Evolutionary conservation across 2,797 vertebrate species (phyloP), one percentile per base, ranked within the genome.

Genomic region (Phaenicophaeus curvirostris): DNA sequence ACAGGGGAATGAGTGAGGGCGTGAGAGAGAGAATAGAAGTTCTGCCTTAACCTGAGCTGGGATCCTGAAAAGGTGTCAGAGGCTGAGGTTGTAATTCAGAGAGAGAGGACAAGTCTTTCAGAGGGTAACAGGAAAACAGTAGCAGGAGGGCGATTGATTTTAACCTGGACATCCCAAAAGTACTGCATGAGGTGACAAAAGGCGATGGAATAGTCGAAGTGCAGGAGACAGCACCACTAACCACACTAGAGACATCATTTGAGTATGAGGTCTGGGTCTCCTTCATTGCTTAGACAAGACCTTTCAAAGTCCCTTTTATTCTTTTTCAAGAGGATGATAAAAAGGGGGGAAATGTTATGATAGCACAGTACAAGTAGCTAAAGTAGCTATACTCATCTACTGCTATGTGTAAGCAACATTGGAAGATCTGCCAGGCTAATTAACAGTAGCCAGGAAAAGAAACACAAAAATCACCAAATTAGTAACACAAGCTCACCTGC

Each of bases 351-450:
- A 39, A 27, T 1, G 9, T 76, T 86, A 30, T 3, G 28, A 50
- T 59, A 50, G 46, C 75, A 85, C 48, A 73, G 28, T 80, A 37
- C 25, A 83, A 87, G 68, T 57, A 77, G 50, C 51, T 83, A 31
- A 83, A 87, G 68, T 57, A 77, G 50, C 51, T 83, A 31, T 28
- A 69, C 80, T 89, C n/a, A 66, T 87, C 68, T 80, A 28, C 81
- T 89, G 39, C 27, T 76, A 23, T 58, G 12, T 51, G 35, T 80
- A 89, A 69, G 44, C 55, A 85, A 63, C 51, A 51, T 5, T 42
- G 72, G 61, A 91, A 89, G 93, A 91, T 85, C 66, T 92, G 77
- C 80, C 77, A 72, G 65, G 66, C 65, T 95, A 92, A 87, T 92
- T 91, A 91, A 54, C 67, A 48, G 51, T 78, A 91, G 66, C 82